Percentiles rank a stretch among this genome's conserved stretches.
Evolutionary conservation across 2,888 invertebrate species (phyloP).

Genomic region (Cantharis flavilabris): DNA sequence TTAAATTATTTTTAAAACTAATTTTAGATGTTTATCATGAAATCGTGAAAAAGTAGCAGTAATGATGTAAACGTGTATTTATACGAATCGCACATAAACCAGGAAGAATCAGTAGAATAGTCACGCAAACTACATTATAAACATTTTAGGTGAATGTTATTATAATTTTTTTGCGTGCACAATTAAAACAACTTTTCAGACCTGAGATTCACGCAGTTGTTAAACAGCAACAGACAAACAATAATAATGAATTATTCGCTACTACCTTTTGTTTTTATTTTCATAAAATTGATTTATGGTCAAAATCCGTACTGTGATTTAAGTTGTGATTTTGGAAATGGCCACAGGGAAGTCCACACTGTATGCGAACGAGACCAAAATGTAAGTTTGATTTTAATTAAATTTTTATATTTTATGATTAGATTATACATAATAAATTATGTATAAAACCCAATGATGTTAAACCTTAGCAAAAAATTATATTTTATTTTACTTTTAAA

Average conservation of each 20-base stretch:
- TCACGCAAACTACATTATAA: not conserved
- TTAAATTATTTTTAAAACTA: not conserved
- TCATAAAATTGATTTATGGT: not conserved
- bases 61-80: not conserved
- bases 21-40: not conserved
- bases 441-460: too few relatives aligned
- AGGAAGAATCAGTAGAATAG: not conserved
- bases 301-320: constrained; percentile 21
- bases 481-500: too few relatives aligned
- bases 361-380: constrained; percentile 9
- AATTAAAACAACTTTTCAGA: not conserved
- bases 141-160: not conserved
- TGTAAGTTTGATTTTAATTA: not conserved
- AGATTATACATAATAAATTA: too few relatives aligned
- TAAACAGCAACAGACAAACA: not conserved
- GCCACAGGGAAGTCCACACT: constrained; percentile 2
- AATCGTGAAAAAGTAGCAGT: not conserved
- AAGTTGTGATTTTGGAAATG: constrained; percentile 15
- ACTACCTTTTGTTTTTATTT: not conserved
- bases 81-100: not conserved
- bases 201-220: not conserved
- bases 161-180: not conserved
- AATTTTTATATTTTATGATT: too few relatives aligned
- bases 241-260: not conserved
- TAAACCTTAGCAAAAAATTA: too few relatives aligned